These are phyloP conservation scores for Oreohelix idahoensis DNA, from an alignment of 1,140 invertebrate species.

Conservation along the genomic window DNA sequence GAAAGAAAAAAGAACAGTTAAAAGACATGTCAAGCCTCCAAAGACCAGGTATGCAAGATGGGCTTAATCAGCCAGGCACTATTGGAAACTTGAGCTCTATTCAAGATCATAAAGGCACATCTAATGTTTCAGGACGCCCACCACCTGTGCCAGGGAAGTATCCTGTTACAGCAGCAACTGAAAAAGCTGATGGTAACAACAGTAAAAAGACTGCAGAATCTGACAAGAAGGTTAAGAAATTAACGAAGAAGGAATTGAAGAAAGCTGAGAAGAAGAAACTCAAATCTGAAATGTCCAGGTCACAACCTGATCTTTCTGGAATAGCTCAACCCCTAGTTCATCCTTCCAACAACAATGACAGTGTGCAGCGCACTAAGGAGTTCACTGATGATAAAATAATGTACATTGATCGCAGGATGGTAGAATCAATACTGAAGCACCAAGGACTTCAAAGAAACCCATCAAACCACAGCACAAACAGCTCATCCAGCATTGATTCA, in stretches of 20 bases:
- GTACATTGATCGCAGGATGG: slow-evolving; percentile 81
- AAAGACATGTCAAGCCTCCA: not conserved
- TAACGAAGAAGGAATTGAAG: slow-evolving; percentile 52
- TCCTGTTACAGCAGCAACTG: not conserved
- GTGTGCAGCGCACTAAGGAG: slow-evolving; percentile 41
- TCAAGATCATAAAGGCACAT: not conserved
- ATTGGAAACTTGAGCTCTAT: slow-evolving; percentile 14
- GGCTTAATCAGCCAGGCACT: not conserved
- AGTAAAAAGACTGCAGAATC: slow-evolving; percentile 42
- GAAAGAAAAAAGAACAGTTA: slow-evolving; percentile 54
- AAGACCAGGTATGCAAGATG: not conserved
- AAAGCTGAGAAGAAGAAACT: slow-evolving; percentile 50
- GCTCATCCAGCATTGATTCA: slow-evolving; percentile 58
- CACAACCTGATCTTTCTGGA: not conserved
- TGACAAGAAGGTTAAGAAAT: slow-evolving; percentile 51
- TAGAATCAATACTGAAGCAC: slow-evolving; percentile 72
- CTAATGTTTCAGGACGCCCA: slow-evolving; percentile 12
- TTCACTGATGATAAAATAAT: slow-evolving; percentile 74
- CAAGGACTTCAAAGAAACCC: slow-evolving; percentile 69
- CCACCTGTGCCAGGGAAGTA: slow-evolving; percentile 36
- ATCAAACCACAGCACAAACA: slow-evolving; percentile 66
- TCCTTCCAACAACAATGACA: not conserved
- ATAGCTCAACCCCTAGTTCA: not conserved
- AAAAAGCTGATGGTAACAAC: not conserved
- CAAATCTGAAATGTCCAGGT: slow-evolving; percentile 34